Conservation (phyloP, 2,888 invertebrate species). For the Ypsolopha sequella region DNA sequence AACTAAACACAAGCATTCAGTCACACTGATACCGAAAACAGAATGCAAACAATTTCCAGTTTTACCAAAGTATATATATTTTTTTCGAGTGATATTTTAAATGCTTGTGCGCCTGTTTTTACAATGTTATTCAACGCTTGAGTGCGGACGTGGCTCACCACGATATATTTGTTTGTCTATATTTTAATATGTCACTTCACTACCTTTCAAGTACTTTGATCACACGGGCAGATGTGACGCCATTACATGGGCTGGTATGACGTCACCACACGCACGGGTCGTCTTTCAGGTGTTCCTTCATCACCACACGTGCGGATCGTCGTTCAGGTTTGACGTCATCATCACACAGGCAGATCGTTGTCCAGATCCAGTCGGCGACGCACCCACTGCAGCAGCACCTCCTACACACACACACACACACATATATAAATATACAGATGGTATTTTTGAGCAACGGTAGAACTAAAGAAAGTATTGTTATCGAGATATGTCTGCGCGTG, state of each 20-base stretch:
- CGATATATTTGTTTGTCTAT: neutral
- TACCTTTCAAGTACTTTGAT: neutral
- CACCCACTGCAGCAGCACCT: conserved; percentile 52
- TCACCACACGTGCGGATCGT: too few relatives aligned
- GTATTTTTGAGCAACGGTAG: too few relatives aligned
- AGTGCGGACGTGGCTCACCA: neutral
- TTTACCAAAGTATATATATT: too few relatives aligned
- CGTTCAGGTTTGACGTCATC: neutral
- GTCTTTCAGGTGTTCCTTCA: too few relatives aligned
- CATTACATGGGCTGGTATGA: too few relatives aligned
- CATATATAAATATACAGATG: too few relatives aligned
- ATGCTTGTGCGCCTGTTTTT: neutral
- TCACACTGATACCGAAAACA: too few relatives aligned
- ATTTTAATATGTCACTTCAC: neutral
- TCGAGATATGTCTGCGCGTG: neutral
- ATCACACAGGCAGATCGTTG: conserved; percentile 28
- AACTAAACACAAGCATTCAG: too few relatives aligned
- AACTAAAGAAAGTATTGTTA: neutral
- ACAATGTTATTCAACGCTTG: neutral
- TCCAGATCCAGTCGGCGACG: conserved; percentile 49
- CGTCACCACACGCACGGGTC: too few relatives aligned
- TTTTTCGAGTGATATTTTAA: neutral
- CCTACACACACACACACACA: conserved; percentile 19
- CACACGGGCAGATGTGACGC: too few relatives aligned
- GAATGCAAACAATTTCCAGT: too few relatives aligned